phyloP scores from a whole-genome alignment of 2,797 vertebrate genomes.

The Leptoclinus maculatus region DNA sequence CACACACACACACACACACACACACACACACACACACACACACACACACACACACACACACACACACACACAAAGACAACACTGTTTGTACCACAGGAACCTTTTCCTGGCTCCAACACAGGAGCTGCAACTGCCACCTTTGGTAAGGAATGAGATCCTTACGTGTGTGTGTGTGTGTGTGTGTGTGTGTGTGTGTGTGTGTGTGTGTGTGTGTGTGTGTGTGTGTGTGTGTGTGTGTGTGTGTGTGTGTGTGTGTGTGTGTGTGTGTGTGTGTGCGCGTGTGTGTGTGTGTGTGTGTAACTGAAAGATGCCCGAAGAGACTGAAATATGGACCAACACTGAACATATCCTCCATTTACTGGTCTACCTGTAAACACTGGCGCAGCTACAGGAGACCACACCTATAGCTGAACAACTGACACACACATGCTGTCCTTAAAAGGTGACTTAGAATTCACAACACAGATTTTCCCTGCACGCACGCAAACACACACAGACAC shows the following conservation, averaged over 20 bases:
- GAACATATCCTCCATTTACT: background rate
- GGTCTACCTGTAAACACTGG: slow-evolving; percentile 37
- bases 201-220: too few relatives aligned
- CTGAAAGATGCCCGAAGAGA: background rate
- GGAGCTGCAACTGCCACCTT: slow-evolving; percentile 66
- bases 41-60: too few relatives aligned
- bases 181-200: too few relatives aligned
- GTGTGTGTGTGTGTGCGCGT: too few relatives aligned
- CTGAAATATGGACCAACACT: slow-evolving; percentile 25
- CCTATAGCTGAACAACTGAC: slow-evolving; percentile 55
- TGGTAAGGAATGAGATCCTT: slow-evolving; percentile 47
- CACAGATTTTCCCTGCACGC: slow-evolving; percentile 37
- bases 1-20: too few relatives aligned
- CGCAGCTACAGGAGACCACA: slow-evolving; percentile 47
- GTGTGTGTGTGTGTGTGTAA: background rate
- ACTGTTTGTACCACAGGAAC: slow-evolving; percentile 67
- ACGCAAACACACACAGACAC: background rate
- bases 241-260: background rate
- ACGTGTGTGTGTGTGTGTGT: background rate
- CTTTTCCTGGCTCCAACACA: slow-evolving; percentile 60
- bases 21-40: too few relatives aligned
- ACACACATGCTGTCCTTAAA: slow-evolving; percentile 53
- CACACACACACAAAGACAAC: slow-evolving; percentile 70
- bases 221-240: too few relatives aligned
- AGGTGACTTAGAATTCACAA: slow-evolving; percentile 55